Conservation (phyloP, 2,888 invertebrate species). For the Cynaeus angustus region DNA sequence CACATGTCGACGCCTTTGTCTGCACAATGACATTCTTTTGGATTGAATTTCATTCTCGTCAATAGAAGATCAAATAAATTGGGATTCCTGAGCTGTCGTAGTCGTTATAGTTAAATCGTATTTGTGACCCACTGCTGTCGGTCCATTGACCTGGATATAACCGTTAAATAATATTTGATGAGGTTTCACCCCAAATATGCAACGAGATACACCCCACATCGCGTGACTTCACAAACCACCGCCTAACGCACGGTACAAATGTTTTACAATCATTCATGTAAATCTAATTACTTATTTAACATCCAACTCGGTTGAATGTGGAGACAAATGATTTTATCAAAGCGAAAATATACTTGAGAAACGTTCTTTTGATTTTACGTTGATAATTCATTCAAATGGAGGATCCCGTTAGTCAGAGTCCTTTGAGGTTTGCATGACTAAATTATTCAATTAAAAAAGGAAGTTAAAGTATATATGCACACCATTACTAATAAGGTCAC, state of each 20-base stretch:
- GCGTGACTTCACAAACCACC: conserved; percentile 28
- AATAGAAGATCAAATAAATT: conserved; percentile 25
- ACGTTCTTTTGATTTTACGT: too few species aligned
- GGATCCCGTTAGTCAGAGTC: too few species aligned
- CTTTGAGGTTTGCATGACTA: too few species aligned
- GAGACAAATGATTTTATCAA: too few species aligned
- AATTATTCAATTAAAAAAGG: too few species aligned
- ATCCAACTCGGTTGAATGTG: too few species aligned
- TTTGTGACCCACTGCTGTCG: conserved; percentile 23
- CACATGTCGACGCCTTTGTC: too few species aligned
- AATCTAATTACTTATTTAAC: conserved; percentile 30
- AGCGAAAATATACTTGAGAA: too few species aligned
- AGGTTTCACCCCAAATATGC: conserved; percentile 39
- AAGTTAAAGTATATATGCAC: background rate
- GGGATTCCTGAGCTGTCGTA: background rate
- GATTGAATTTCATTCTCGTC: conserved; percentile 19
- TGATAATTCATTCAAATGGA: too few species aligned
- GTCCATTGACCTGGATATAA: conserved; percentile 42
- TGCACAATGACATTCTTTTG: background rate
- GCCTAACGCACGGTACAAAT: conserved; percentile 15
- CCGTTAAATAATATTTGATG: conserved; percentile 45
- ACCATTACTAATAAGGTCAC: background rate
- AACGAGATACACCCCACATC: conserved; percentile 31
- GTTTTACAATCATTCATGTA: conserved; percentile 34
- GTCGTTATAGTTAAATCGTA: conserved; percentile 14